phyloP scores from a whole-genome alignment of 2,113 vertebrate genomes.

The Notarius quadriscutis region DNA sequence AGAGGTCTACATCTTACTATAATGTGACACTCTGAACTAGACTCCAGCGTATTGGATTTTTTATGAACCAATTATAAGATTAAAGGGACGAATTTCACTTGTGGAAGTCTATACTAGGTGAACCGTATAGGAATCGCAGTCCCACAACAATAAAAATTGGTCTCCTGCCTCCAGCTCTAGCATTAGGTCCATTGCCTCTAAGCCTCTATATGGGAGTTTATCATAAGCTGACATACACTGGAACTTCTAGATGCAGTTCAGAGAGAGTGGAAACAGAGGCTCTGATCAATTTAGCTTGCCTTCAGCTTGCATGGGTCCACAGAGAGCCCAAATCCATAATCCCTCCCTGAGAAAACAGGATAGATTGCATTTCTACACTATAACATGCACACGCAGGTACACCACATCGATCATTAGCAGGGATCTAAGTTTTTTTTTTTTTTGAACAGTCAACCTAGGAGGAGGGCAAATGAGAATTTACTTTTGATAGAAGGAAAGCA shows the following conservation, averaged over 20 bases:
- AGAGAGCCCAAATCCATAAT: slow-evolving; percentile 29
- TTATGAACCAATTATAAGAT: neutral
- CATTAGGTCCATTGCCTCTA: neutral
- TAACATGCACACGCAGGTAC: slow-evolving; percentile 1
- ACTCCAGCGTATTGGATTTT: too few species aligned
- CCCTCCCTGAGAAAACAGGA: slow-evolving; percentile 25
- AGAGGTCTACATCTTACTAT: too few species aligned
- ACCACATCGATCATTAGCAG: slow-evolving; percentile 6
- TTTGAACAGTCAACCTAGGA: slow-evolving; percentile 6
- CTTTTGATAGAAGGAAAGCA: neutral
- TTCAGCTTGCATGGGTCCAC: neutral
- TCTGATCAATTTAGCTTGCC: slow-evolving; percentile 31
- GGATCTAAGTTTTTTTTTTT: neutral
- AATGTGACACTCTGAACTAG: neutral
- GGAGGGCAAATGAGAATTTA: neutral
- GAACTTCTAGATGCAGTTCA: slow-evolving; percentile 7
- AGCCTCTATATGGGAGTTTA: slow-evolving; percentile 13
- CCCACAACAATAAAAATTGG: slow-evolving; percentile 3
- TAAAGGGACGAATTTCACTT: neutral
- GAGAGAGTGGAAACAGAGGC: slow-evolving; percentile 31
- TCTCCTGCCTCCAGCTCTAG: neutral
- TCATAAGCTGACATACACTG: slow-evolving; percentile 31
- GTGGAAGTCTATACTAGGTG: neutral
- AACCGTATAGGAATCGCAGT: neutral
- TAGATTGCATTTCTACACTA: slow-evolving; percentile 13